These are phyloP conservation scores for Xylophagus ater DNA, from an alignment of 2,888 invertebrate genomes.

Conservation along the genomic window DNA sequence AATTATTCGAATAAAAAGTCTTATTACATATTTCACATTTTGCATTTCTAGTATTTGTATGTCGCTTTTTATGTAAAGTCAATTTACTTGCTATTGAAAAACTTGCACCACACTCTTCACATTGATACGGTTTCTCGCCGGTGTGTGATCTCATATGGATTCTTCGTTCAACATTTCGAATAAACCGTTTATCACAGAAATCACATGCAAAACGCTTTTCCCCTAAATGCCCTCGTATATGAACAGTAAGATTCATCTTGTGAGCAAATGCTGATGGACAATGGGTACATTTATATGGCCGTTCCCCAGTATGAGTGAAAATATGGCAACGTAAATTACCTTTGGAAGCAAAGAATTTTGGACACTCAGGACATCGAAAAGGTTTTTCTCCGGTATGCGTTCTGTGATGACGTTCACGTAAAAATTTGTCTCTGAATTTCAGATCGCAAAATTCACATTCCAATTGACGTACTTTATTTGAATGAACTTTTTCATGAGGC, in stretches of 20 bases:
- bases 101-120: no score
- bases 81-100: no score
- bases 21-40: no score
- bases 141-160: conserved; percentile 27
- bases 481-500: neutral
- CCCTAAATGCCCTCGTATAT: neutral
- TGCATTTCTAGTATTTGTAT: no score
- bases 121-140: no score
- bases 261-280: conserved; percentile 10
- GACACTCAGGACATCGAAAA: conserved; percentile 13
- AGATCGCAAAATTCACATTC: no score
- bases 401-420: no score
- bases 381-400: conserved; percentile 16
- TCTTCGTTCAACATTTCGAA: conserved; percentile 25
- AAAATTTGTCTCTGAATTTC: no score
- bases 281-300: conserved; percentile 17
- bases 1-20: no score
- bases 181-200: conserved; percentile 25
- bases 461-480: no score
- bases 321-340: conserved; percentile 15
- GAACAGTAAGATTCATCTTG: conserved; percentile 6
- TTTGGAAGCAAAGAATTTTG: conserved; percentile 16
- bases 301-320: conserved; percentile 17
- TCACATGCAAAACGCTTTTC: conserved; percentile 1
- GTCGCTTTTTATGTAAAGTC: no score